phyloP scores from a whole-genome alignment of 2,888 invertebrate genomes.

The Cerastoderma edule region DNA sequence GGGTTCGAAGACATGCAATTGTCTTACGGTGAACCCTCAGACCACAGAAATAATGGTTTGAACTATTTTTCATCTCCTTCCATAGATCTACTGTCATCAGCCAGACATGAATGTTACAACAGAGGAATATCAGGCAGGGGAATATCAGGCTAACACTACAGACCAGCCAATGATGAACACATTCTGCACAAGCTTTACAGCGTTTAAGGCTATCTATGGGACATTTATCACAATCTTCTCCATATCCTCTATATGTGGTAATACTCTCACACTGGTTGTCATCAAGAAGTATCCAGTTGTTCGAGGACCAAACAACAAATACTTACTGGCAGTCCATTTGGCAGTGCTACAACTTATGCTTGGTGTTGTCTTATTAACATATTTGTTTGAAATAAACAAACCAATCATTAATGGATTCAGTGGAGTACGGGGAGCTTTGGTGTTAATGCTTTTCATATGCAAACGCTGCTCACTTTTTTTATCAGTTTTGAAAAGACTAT shows the following conservation, averaged over 20 bases:
- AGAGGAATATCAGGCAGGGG: no score
- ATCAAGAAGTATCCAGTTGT: slow-evolving; percentile 11
- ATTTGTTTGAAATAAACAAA: slow-evolving; percentile 3
- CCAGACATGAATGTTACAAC: no score
- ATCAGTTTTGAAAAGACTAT: background rate
- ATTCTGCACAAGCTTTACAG: background rate
- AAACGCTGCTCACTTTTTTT: background rate
- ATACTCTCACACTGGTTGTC: background rate
- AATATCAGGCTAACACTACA: no score
- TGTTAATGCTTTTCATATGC: background rate
- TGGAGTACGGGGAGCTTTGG: slow-evolving; percentile 3
- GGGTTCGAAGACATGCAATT: no score
- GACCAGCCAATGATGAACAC: background rate
- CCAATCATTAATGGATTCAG: background rate
- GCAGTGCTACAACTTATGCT: background rate
- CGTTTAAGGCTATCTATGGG: slow-evolving; percentile 5
- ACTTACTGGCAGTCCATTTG: slow-evolving; percentile 9
- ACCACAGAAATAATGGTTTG: no score
- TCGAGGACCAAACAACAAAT: slow-evolving; percentile 18
- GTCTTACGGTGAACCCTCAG: no score
- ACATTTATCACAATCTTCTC: background rate
- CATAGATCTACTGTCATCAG: no score
- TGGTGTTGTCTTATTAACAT: slow-evolving; percentile 3
- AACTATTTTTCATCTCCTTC: no score
- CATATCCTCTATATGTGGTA: background rate